These are phyloP conservation scores for Sarotherodon lohbergeri DNA, from an alignment of 2,113 vertebrate species.

Conservation along the genomic window DNA sequence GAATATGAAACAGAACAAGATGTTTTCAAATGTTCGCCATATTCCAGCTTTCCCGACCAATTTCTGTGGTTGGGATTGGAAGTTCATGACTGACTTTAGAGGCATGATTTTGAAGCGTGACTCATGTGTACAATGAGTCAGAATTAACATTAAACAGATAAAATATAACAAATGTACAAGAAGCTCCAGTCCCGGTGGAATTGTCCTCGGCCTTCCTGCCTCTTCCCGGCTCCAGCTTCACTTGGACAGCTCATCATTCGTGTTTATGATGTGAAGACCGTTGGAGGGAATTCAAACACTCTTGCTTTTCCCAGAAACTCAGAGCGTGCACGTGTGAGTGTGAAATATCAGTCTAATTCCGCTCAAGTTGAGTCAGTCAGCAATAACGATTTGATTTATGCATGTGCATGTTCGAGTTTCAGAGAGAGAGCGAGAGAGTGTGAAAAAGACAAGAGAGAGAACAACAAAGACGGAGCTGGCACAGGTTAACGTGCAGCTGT, in stretches of 20 bases:
- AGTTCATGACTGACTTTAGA: background rate
- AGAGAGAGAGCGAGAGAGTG: background rate
- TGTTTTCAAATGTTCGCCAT: background rate
- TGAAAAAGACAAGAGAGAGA: background rate
- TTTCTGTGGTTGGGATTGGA: background rate
- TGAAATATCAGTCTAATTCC: background rate
- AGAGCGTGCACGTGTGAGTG: background rate
- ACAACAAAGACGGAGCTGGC: background rate
- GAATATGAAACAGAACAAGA: background rate
- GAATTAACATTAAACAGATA: background rate
- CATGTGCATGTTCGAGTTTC: background rate
- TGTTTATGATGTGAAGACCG: conserved; percentile 2
- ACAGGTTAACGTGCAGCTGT: background rate
- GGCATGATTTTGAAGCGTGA: background rate
- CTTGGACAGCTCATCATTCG: conserved; percentile 6
- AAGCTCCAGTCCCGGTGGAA: background rate
- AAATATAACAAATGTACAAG: background rate
- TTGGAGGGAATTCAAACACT: conserved; percentile 21
- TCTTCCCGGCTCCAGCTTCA: background rate
- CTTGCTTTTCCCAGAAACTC: conserved; percentile 33
- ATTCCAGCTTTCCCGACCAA: background rate
- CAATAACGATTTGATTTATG: background rate
- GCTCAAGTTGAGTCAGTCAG: background rate
- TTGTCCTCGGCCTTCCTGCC: background rate
- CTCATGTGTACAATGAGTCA: background rate